Conservation (phyloP, 1,140 invertebrate species). For the Marisa cornuarietis region DNA sequence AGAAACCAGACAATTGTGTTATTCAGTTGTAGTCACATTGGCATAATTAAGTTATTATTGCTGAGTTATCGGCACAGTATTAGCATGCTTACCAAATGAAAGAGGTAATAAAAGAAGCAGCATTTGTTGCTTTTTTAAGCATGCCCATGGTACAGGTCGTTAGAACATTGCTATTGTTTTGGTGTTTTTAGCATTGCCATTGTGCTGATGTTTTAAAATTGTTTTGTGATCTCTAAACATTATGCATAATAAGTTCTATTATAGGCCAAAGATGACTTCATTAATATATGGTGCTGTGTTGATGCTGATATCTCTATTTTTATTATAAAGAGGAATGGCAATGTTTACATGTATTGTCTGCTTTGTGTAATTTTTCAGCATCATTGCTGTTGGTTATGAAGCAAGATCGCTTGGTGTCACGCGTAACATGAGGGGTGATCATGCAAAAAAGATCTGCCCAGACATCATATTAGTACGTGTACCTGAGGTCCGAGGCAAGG, state of each 20-base stretch:
- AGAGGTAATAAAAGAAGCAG: no score
- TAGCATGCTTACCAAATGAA: no score
- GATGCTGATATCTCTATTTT: no score
- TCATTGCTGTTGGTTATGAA: conserved; percentile 97
- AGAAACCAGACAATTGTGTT: no score
- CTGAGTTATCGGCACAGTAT: no score
- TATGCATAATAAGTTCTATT: no score
- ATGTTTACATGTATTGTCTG: background rate
- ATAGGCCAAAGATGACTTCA: no score
- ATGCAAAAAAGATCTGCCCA: conserved; percentile 89
- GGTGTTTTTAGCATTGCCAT: background rate
- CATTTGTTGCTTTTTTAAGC: no score
- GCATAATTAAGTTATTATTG: no score
- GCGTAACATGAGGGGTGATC: conserved; percentile 86
- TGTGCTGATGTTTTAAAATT: background rate
- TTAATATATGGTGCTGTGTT: no score
- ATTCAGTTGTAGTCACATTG: no score
- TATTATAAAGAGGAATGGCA: background rate
- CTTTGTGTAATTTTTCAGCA: conserved; percentile 69
- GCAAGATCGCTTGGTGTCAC: conserved; percentile 89
- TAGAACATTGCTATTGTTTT: background rate
- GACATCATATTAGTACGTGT: conserved; percentile 86
- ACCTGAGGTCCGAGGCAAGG: conserved; percentile 86
- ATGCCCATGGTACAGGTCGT: no score
- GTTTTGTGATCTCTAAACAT: background rate